phyloP scores from a whole-genome alignment of 2,797 vertebrate genomes.

The Melanotaenia pygmaea region DNA sequence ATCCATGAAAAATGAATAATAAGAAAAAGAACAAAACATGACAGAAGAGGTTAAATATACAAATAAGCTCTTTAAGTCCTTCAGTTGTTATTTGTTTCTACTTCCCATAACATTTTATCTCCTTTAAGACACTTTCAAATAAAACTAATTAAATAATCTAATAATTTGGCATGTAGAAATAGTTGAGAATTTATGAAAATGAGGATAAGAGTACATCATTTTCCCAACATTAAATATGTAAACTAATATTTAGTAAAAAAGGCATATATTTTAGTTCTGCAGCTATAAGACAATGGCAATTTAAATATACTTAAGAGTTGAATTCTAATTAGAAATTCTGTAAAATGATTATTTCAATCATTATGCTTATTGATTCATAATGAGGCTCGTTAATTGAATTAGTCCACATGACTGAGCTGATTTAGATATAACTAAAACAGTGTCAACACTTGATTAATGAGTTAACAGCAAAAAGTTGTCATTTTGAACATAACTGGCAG shows the following conservation, averaged over 20 bases:
- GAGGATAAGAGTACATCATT: background rate
- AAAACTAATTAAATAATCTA: slow-evolving; percentile 24
- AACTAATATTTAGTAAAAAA: slow-evolving; percentile 4
- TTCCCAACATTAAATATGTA: slow-evolving; percentile 7
- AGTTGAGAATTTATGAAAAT: slow-evolving; percentile 6
- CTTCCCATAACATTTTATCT: background rate
- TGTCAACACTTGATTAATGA: slow-evolving; percentile 43
- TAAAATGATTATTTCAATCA: slow-evolving; percentile 45
- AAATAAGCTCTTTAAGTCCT: slow-evolving; percentile 19
- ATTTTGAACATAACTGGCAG: slow-evolving; percentile 36
- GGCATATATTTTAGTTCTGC: slow-evolving; percentile 4
- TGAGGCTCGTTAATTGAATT: slow-evolving; percentile 44
- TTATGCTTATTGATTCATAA: slow-evolving; percentile 57
- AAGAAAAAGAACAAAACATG: background rate
- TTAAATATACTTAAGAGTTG: background rate
- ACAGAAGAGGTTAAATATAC: slow-evolving; percentile 7
- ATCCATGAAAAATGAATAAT: slow-evolving; percentile 19
- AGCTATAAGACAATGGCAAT: background rate
- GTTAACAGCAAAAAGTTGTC: slow-evolving; percentile 39
- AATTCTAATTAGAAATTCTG: slow-evolving; percentile 37
- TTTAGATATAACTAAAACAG: slow-evolving; percentile 31
- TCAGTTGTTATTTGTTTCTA: slow-evolving; percentile 3
- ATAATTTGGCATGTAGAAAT: slow-evolving; percentile 1
- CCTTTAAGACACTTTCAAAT: background rate
- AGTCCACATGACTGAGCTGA: slow-evolving; percentile 46